Evolutionary conservation across 2,113 vertebrate genomes (phyloP).

Genomic region (Campylomormyrus numenius): DNA sequence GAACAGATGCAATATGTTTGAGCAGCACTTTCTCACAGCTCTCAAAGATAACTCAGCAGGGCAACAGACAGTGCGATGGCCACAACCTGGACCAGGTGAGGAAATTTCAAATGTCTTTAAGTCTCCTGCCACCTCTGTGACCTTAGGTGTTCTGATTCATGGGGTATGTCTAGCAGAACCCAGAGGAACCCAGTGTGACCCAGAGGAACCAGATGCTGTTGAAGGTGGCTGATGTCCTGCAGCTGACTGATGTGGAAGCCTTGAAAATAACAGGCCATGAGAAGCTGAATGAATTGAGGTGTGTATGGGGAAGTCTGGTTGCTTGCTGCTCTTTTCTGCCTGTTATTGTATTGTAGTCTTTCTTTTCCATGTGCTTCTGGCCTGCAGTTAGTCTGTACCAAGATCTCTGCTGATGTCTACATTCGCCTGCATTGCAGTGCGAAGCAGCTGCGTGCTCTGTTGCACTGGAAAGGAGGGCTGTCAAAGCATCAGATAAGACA

Average conservation of each 20-base stretch:
- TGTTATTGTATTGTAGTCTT: not conserved
- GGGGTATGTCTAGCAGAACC: conserved; percentile 31
- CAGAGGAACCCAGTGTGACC: conserved; percentile 34
- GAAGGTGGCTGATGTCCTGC: conserved; percentile 31
- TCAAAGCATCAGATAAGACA: not conserved
- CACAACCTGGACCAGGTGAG: not conserved
- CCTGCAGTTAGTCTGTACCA: not conserved
- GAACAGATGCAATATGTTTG: conserved; percentile 28
- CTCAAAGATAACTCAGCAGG: conserved; percentile 30
- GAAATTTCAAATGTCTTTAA: not conserved
- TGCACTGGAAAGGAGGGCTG: conserved; percentile 41
- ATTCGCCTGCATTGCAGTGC: conserved; percentile 24
- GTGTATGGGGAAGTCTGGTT: not conserved
- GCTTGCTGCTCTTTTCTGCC: not conserved
- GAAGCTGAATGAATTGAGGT: conserved; percentile 29
- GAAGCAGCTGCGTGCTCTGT: conserved; percentile 28
- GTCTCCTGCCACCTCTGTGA: not conserved
- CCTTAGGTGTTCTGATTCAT: not conserved
- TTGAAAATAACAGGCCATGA: conserved; percentile 18
- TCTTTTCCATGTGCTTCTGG: not conserved
- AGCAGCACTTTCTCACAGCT: conserved; percentile 15
- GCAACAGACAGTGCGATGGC: not conserved
- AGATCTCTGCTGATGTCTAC: not conserved
- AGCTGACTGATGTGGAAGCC: not conserved
- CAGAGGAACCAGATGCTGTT: conserved; percentile 25